Conservation (phyloP, 2,797 vertebrate species). For the Iguana delicatissima region DNA sequence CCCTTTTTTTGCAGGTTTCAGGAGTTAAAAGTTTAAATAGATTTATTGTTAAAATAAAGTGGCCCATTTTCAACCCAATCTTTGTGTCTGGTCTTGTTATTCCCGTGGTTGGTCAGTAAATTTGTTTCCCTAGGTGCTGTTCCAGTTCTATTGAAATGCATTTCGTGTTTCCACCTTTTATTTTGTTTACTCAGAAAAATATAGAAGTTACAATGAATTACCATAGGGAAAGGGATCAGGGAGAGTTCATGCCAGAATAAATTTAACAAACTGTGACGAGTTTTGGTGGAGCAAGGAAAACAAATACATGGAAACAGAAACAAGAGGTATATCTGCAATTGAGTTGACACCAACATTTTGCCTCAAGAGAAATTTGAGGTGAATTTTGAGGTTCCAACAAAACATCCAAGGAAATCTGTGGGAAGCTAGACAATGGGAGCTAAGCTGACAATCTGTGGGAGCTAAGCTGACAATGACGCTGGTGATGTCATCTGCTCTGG, state of each 20-base stretch:
- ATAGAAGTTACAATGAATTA: not conserved
- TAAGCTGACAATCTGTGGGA: too few species aligned
- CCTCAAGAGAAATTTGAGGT: not conserved
- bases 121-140: not conserved
- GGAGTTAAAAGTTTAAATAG: too few species aligned
- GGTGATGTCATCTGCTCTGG: not conserved
- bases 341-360: not conserved
- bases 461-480: too few species aligned
- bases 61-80: too few species aligned
- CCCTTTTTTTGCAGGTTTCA: too few species aligned
- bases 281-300: not conserved
- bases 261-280: constrained; percentile 8
- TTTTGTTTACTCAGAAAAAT: not conserved
- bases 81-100: too few species aligned
- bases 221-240: not conserved
- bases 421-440: not conserved
- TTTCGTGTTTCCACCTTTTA: not conserved
- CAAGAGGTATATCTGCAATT: not conserved
- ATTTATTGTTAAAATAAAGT: too few species aligned
- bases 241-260: constrained; percentile 29
- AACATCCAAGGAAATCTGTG: not conserved
- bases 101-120: too few species aligned
- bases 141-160: not conserved
- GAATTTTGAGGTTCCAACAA: not conserved
- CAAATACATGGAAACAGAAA: not conserved